These are phyloP conservation scores for Catharus fuscescens DNA, from an alignment of 2,113 vertebrate genomes.

Conservation along the genomic window DNA sequence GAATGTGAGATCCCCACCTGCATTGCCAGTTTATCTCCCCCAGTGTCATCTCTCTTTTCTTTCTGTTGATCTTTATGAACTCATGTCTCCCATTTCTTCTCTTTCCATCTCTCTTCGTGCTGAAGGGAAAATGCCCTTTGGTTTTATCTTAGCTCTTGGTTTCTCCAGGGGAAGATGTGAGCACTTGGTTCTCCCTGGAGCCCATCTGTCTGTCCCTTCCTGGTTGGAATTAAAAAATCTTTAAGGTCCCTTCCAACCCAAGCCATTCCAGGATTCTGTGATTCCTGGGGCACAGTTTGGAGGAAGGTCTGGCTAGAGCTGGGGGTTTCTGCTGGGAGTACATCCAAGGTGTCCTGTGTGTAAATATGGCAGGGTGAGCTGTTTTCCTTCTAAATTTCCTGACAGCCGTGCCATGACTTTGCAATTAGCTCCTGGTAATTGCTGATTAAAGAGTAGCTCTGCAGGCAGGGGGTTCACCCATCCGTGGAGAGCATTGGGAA, in stretches of 20 bases:
- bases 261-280: not conserved
- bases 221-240: not conserved
- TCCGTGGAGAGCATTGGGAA: not conserved
- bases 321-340: not conserved
- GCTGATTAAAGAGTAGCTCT: not conserved
- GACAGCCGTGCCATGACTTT: not conserved
- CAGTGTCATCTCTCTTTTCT: not conserved
- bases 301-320: not conserved
- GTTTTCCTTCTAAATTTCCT: not conserved
- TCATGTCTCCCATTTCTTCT: not conserved
- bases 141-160: not conserved
- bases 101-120: not conserved
- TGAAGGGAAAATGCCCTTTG: not conserved
- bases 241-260: not conserved
- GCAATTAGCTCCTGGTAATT: not conserved
- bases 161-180: rapidly evolving
- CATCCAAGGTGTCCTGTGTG: not conserved
- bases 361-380: not conserved
- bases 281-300: not conserved
- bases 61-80: not conserved
- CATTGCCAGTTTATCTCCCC: not conserved
- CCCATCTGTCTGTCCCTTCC: not conserved
- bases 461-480: not conserved
- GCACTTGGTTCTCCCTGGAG: not conserved
- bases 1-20: rapidly evolving